These are phyloP conservation scores for Megaptera novaeangliae DNA, from an alignment of 2,113 vertebrate genomes.

Conservation along the genomic window DNA sequence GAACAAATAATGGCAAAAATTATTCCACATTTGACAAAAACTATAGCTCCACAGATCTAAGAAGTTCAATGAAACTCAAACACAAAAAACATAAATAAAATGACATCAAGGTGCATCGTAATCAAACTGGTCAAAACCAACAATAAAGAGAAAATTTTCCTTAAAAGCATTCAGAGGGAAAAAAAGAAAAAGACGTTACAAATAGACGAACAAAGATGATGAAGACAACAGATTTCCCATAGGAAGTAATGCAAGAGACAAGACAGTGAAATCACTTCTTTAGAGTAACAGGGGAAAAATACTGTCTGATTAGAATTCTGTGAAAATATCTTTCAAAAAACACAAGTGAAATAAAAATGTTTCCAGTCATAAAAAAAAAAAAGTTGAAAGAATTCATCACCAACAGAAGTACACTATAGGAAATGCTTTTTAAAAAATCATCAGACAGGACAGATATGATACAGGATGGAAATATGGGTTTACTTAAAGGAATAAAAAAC, in stretches of 20 bases:
- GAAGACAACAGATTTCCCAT: neutral
- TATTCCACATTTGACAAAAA: neutral
- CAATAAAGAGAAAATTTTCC: neutral
- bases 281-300: neutral
- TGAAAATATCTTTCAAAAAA: neutral
- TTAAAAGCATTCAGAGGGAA: neutral
- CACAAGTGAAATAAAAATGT: neutral
- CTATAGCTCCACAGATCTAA: neutral
- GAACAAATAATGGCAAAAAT: neutral
- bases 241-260: neutral
- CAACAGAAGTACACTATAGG: neutral
- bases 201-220: neutral
- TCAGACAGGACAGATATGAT: neutral
- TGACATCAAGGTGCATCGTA: neutral
- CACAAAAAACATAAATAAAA: no score
- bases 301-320: neutral
- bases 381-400: neutral
- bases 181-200: neutral
- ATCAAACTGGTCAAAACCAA: neutral
- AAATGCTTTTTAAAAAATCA: neutral
- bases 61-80: no score
- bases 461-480: neutral
- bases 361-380: no score
- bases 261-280: neutral
- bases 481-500: neutral